Evolutionary conservation across 2,888 invertebrate species (phyloP), one percentile per base, ranked within the genome.

Genomic region (Mimumesa dahlbomi): DNA sequence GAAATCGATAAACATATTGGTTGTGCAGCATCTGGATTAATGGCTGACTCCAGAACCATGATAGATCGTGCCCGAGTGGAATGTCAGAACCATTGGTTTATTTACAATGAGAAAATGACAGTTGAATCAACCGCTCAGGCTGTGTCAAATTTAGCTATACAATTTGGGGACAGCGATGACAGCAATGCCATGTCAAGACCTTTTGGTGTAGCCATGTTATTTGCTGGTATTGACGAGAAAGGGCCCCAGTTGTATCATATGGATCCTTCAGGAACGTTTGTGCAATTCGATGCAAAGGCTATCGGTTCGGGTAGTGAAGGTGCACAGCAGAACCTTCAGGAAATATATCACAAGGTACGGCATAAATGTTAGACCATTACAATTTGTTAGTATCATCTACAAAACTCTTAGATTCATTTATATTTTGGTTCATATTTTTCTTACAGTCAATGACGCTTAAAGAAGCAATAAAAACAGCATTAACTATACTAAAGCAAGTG

Each of bases 271-370:
- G 98, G 98, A 22, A 99, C 99, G 0, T 99, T 97, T 90, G 97
- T 99, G 67, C 96, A 97, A 88, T 99, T 97, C 90, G 96, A 98
- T 84, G 99, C 99, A 29, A 99, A 99, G 91, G 98, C 99, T 1
- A 99, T 99, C 81, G 99, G 99, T 0, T 99, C 99, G 0, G 99
- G 99, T 31, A 98, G 98, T 80, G 99, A 99, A 91, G 99, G 99
- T 0, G 99, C 99, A 48, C 99, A 99, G 89, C 99, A 99, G 90
- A 97, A 97, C 85, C 90, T 95, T 45, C 93, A 94, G 85, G 94
- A 95, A 87, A 91, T 92, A 61, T 94, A 93, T 86, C 90, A 91
- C 73, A 91, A 91, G 88, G 91, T 91, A 83, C 66, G 19, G 29
- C 43, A 13, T 5, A 11, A 11, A 6, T 21, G n/a, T 45, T 19